phyloP scores from a whole-genome alignment of 2,888 invertebrate species.

The Electrophaes corylata region DNA sequence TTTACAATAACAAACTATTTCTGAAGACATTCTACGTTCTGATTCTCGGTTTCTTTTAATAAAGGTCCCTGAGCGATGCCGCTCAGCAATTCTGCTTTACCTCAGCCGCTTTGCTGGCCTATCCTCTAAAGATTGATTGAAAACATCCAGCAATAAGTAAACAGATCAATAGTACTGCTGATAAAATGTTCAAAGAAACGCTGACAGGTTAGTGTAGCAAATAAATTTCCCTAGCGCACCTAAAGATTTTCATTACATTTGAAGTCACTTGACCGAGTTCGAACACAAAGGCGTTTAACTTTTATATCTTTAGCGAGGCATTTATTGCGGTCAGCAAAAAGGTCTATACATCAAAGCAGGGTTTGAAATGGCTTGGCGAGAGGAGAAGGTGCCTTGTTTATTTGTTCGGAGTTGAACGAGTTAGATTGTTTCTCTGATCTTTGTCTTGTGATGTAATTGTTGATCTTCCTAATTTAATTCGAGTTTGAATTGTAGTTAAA shows the following conservation, averaged over 20 bases:
- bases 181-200: slow-evolving; percentile 45
- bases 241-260: slow-evolving; percentile 74
- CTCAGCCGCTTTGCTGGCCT: slow-evolving; percentile 35
- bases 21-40: not conserved
- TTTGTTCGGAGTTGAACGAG: slow-evolving; percentile 36
- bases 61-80: slow-evolving; percentile 2
- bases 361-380: slow-evolving; percentile 50
- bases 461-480: slow-evolving; percentile 12
- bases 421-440: slow-evolving; percentile 27
- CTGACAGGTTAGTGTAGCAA: slow-evolving; percentile 52
- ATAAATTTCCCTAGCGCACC: slow-evolving; percentile 63
- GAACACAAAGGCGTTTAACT: slow-evolving; percentile 69
- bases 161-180: slow-evolving; percentile 38
- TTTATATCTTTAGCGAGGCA: slow-evolving; percentile 71
- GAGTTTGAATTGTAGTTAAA: not conserved
- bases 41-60: slow-evolving; percentile 3
- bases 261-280: slow-evolving; percentile 69
- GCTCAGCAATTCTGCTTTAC: slow-evolving; percentile 26
- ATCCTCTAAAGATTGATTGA: slow-evolving; percentile 36
- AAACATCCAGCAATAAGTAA: slow-evolving; percentile 37
- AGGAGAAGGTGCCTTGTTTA: slow-evolving; percentile 32
- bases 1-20: too few species aligned
- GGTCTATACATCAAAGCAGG: slow-evolving; percentile 66
- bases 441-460: slow-evolving; percentile 18
- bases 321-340: slow-evolving; percentile 75